Conservation (phyloP, 2,113 vertebrate species). For the Cyprinodon brontotheroides region DNA sequence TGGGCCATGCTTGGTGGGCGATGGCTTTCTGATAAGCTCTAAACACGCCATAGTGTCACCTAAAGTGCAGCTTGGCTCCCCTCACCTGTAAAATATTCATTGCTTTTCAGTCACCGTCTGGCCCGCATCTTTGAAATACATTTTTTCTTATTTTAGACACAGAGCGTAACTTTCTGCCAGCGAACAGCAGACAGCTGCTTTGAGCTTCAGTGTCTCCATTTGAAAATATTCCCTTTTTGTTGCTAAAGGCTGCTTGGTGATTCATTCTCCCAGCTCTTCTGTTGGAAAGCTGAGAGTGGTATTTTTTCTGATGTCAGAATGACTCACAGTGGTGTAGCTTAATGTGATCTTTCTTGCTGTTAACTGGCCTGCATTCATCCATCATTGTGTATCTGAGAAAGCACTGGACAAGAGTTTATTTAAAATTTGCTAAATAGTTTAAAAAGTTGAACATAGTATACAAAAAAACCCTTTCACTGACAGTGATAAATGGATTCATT, state of each 20-base stretch:
- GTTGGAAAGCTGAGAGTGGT: constrained; percentile 28
- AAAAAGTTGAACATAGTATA: background rate
- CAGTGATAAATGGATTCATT: constrained; percentile 3
- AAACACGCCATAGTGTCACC: constrained; percentile 62
- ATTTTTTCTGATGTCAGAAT: constrained; percentile 31
- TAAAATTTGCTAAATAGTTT: constrained; percentile 2
- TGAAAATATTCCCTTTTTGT: constrained; percentile 42
- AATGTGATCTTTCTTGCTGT: constrained; percentile 54
- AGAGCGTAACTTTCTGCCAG: constrained; percentile 44
- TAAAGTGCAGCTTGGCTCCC: constrained; percentile 54
- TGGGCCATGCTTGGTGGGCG: constrained; percentile 32
- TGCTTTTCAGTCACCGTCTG: constrained; percentile 63
- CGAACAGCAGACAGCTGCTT: constrained; percentile 42
- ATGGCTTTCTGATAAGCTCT: constrained; percentile 71
- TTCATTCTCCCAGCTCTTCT: constrained; percentile 28
- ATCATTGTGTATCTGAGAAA: constrained; percentile 18
- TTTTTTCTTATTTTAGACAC: constrained; percentile 56
- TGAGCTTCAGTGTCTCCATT: constrained; percentile 32
- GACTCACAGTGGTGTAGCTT: constrained; percentile 44
- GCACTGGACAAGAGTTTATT: constrained; percentile 11
- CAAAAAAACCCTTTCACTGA: background rate
- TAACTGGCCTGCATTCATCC: constrained; percentile 29
- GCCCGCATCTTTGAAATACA: constrained; percentile 61
- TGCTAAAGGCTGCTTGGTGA: constrained; percentile 49
- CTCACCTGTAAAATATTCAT: constrained; percentile 79